phyloP scores from a whole-genome alignment of 2,888 invertebrate species.

The Uloborus plumipes region DNA sequence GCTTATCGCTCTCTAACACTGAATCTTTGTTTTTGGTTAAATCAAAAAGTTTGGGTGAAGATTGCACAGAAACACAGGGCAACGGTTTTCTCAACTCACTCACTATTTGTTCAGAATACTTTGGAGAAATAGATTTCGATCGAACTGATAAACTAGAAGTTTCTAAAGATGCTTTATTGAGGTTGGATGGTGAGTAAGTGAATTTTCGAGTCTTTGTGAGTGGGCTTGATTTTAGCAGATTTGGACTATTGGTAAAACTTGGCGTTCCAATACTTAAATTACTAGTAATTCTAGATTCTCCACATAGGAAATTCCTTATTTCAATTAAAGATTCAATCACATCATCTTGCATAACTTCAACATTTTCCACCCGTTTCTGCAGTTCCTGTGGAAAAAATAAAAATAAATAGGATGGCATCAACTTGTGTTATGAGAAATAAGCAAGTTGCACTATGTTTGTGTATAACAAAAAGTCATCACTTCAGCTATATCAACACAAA shows the following conservation, averaged over 20 bases:
- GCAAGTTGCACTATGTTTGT: too few relatives aligned
- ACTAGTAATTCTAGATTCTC: constrained; percentile 24
- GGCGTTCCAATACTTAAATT: neutral
- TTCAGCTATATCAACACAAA: too few relatives aligned
- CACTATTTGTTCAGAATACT: constrained; percentile 22
- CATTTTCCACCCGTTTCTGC: constrained; percentile 36
- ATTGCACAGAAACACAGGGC: constrained; percentile 7
- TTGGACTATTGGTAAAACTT: neutral
- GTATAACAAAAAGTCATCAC: too few relatives aligned
- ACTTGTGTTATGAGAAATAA: too few relatives aligned
- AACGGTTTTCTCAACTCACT: constrained; percentile 10
- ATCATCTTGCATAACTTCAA: constrained; percentile 53
- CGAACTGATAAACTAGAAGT: too few relatives aligned
- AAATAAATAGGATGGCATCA: too few relatives aligned
- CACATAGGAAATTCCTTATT: constrained; percentile 39
- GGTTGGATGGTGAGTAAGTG: too few relatives aligned
- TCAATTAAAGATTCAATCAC: constrained; percentile 49
- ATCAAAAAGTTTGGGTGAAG: constrained; percentile 41
- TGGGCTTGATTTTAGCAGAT: too few relatives aligned
- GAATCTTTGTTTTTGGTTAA: constrained; percentile 40
- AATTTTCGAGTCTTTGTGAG: too few relatives aligned
- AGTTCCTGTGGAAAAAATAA: constrained; percentile 36
- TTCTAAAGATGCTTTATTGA: too few relatives aligned
- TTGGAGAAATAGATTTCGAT: constrained; percentile 26
- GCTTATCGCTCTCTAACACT: constrained; percentile 59